phyloP scores from a whole-genome alignment of 2,113 vertebrate species.

The Zingel zingel region DNA sequence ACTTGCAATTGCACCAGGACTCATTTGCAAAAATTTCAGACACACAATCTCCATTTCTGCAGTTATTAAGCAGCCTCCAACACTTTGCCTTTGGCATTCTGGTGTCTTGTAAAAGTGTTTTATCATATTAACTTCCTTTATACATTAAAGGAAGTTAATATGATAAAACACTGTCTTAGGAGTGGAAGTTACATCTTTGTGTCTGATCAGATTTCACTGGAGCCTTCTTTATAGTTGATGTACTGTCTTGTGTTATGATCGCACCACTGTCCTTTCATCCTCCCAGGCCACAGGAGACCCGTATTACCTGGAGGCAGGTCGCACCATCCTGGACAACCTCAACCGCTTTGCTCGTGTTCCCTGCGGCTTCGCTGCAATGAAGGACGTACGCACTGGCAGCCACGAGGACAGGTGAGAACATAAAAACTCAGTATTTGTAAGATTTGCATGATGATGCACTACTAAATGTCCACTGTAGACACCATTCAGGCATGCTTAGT shows the following conservation, averaged over 20 bases:
- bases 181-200: background rate
- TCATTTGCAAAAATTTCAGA: background rate
- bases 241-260: conserved; percentile 12
- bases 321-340: conserved; percentile 97
- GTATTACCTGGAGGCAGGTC: conserved; percentile 97
- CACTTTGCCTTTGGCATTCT: conserved; percentile 4
- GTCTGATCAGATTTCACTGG: background rate
- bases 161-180: background rate
- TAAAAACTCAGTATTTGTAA: background rate
- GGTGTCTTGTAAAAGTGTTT: background rate
- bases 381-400: conserved; percentile 97
- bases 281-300: conserved; percentile 95
- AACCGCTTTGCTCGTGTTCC: conserved; percentile 97
- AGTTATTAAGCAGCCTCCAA: background rate
- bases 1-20: background rate
- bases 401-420: conserved; percentile 95
- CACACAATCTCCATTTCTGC: background rate
- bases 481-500: background rate
- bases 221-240: background rate
- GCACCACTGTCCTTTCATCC: background rate
- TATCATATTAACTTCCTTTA: too few relatives aligned
- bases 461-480: background rate
- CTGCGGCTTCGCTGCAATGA: conserved; percentile 98
- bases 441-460: background rate
- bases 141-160: background rate